Percentiles rank a stretch among this genome's conserved stretches.
Conservation (phyloP, 2,888 invertebrate genomes). For the Chirona hameri region DNA sequence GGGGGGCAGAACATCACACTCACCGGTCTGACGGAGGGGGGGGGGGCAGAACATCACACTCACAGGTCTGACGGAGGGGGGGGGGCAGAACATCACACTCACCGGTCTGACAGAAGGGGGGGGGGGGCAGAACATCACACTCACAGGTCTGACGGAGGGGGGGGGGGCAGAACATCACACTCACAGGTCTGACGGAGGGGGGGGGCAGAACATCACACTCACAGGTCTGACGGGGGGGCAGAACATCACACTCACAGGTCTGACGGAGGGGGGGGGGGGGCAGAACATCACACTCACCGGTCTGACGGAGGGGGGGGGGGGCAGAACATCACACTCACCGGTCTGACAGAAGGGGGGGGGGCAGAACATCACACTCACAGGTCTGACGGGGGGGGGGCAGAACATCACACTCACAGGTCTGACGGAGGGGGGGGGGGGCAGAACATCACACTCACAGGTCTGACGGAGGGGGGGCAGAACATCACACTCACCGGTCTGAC, state of each 20-base stretch:
- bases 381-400: slow-evolving; percentile 40
- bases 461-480: slow-evolving; percentile 41
- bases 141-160: slow-evolving; percentile 41
- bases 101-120: slow-evolving; percentile 40
- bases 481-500: slow-evolving; percentile 45
- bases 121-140: slow-evolving; percentile 45
- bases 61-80: slow-evolving; percentile 40
- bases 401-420: slow-evolving; percentile 45
- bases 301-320: slow-evolving; percentile 38
- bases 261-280: slow-evolving; percentile 39
- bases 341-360: slow-evolving; percentile 37
- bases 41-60: slow-evolving; percentile 46
- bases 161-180: slow-evolving; percentile 45
- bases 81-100: slow-evolving; percentile 46
- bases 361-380: slow-evolving; percentile 46
- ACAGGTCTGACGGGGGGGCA: slow-evolving; percentile 42
- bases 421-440: slow-evolving; percentile 41
- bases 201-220: slow-evolving; percentile 46
- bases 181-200: slow-evolving; percentile 41
- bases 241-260: slow-evolving; percentile 46
- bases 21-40: background rate
- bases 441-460: slow-evolving; percentile 46
- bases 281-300: slow-evolving; percentile 46
- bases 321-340: slow-evolving; percentile 46
- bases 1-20: background rate